A percentile compares a stretch with the other conserved stretches of the same genome.
Evolutionary conservation across 2,888 invertebrate species (phyloP).

Genomic region (Parnassius glacialis): DNA sequence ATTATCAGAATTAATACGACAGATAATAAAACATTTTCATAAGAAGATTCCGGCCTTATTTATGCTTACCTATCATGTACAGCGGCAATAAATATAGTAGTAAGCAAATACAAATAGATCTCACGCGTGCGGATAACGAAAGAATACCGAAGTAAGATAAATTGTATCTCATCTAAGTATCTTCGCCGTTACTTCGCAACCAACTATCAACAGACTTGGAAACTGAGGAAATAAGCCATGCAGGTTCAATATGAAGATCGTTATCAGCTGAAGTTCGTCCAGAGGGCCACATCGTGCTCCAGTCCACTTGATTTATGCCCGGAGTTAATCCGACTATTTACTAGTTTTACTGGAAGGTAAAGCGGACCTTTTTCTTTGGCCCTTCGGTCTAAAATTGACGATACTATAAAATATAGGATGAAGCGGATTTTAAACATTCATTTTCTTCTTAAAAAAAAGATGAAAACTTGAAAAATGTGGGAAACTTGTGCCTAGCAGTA

Average conservation of each 20-base stretch:
- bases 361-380: slow-evolving; percentile 68
- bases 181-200: slow-evolving; percentile 15
- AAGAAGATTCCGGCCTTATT: not conserved
- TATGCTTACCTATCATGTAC: slow-evolving; percentile 9
- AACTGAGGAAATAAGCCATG: slow-evolving; percentile 1
- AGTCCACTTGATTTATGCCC: slow-evolving; percentile 65
- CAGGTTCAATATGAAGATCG: slow-evolving; percentile 32
- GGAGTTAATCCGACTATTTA: slow-evolving; percentile 77
- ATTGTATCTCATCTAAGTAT: slow-evolving; percentile 23
- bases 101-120: slow-evolving; percentile 7
- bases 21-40: not conserved
- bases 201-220: not conserved
- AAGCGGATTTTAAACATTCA: not conserved
- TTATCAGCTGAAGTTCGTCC: slow-evolving; percentile 33
- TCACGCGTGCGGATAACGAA: slow-evolving; percentile 1
- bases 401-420: slow-evolving; percentile 29
- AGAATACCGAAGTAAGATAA: slow-evolving; percentile 22
- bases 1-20: too few species aligned
- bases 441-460: too few species aligned
- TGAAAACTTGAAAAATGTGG: too few species aligned
- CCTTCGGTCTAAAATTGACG: slow-evolving; percentile 43
- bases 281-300: slow-evolving; percentile 31
- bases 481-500: too few species aligned
- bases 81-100: slow-evolving; percentile 16
- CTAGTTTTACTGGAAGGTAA: slow-evolving; percentile 77